Evolutionary conservation across 1,140 invertebrate species (phyloP), one percentile per base, ranked within the genome.

Genomic region (Ips nitidus): DNA sequence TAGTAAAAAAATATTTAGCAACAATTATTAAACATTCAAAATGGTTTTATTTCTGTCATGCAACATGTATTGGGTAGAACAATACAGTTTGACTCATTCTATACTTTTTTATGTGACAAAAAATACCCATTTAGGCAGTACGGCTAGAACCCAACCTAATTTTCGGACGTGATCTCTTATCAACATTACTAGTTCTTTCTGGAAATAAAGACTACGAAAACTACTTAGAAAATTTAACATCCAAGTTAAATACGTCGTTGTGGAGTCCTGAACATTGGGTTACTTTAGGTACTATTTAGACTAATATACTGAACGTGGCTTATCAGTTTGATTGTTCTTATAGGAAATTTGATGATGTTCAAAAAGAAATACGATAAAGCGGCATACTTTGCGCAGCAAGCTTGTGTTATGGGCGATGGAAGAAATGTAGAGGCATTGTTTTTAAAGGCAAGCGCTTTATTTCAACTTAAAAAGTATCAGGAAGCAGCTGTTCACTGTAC

Each of bases 401-500:
- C 83, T 2, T 82, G 80, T 65, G 58, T 76, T 2, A 63, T 81
- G 53, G 75, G 77, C 62, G 53, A 53, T 36, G 75, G 72, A 40
- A 75, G 74, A 55, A 86, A 85, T 79, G 83, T 91, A 8, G 91
- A 93, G 78, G 90, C 89, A 2, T 82, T 91, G 8, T 82, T 93
- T 53, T 78, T 93, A 4, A 90, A 91, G 78, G 91, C 90, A 1
- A 85, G 85, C 73, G 86, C 91, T 52, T 81, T 93, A 1, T 80
- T 89, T 41, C 87, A 91, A 70, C 80, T 91, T 56, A 91, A 91
- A 76, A 91, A 90, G 71, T 86, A 85, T 73, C 84, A 86, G 63
- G 90, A 92, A 71, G 90, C 91, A 4, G 82, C 88, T 1, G 80
- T 84, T 50, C 87, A 90, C 77, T 92, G 91, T 79, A 83, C 88